A percentile compares a stretch with the other conserved stretches of the same genome.
Conservation (phyloP, 2,113 vertebrate species). For the Erinaceus europaeus region DNA sequence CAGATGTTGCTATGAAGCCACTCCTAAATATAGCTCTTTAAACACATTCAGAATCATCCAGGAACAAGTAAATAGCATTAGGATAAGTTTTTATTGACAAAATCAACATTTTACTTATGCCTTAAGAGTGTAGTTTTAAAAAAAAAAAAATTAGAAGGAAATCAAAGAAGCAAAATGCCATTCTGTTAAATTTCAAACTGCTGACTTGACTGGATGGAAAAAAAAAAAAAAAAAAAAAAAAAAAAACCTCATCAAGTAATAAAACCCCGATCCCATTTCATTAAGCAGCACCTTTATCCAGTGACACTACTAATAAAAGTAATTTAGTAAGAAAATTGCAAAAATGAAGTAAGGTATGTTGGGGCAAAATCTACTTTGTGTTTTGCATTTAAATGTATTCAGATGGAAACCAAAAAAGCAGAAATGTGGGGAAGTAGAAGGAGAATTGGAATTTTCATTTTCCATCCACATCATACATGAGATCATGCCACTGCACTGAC, state of each 20-base stretch:
- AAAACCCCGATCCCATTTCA: conserved; percentile 12
- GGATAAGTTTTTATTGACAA: conserved; percentile 30
- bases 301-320: conserved; percentile 54
- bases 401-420: conserved; percentile 65
- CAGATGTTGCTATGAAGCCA: conserved; percentile 45
- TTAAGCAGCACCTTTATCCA: conserved; percentile 38
- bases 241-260: neutral
- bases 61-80: neutral
- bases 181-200: conserved; percentile 36
- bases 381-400: conserved; percentile 70
- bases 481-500: conserved; percentile 50
- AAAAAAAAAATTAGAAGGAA: neutral
- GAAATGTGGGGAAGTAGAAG: conserved; percentile 64
- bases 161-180: conserved; percentile 27
- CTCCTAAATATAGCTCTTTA: conserved; percentile 36
- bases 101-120: neutral
- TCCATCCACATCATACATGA: conserved; percentile 63
- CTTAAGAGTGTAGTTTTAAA: neutral
- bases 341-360: conserved; percentile 56
- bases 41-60: conserved; percentile 19
- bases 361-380: conserved; percentile 39
- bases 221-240: no score
- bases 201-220: neutral
- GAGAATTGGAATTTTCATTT: conserved; percentile 71
- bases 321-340: conserved; percentile 44